These are phyloP conservation scores for Plectus sambesii DNA, from an alignment of 1,140 invertebrate genomes.

Conservation along the genomic window DNA sequence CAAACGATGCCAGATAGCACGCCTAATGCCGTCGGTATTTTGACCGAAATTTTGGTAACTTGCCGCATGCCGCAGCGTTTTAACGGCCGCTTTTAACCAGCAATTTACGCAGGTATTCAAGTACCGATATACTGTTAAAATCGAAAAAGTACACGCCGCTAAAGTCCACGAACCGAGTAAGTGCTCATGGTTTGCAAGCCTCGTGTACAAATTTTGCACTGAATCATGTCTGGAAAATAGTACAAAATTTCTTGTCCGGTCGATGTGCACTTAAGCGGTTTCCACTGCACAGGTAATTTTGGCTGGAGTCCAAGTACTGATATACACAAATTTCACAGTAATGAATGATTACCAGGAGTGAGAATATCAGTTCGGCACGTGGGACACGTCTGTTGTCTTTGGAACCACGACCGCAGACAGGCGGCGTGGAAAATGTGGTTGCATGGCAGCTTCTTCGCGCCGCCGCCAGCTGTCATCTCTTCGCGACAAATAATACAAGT, in stretches of 20 bases:
- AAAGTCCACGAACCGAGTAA: too few relatives aligned
- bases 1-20: too few relatives aligned
- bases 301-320: neutral
- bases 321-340: neutral
- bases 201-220: too few relatives aligned
- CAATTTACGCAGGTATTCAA: too few relatives aligned
- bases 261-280: neutral
- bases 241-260: neutral
- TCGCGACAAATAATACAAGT: constrained; percentile 98
- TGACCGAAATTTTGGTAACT: too few relatives aligned
- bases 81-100: too few relatives aligned
- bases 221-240: too few relatives aligned
- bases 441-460: constrained; percentile 93
- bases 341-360: neutral
- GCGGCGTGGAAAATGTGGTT: constrained; percentile 98
- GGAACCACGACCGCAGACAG: constrained; percentile 97
- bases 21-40: too few relatives aligned
- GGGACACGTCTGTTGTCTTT: constrained; percentile 97
- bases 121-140: too few relatives aligned
- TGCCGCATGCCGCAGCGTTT: too few relatives aligned
- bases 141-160: too few relatives aligned
- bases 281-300: neutral
- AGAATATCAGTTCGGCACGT: constrained; percentile 94
- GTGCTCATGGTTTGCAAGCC: too few relatives aligned
- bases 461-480: constrained; percentile 59